Conservation (phyloP, 2,888 invertebrate species). For the Drosophila siamana region DNA sequence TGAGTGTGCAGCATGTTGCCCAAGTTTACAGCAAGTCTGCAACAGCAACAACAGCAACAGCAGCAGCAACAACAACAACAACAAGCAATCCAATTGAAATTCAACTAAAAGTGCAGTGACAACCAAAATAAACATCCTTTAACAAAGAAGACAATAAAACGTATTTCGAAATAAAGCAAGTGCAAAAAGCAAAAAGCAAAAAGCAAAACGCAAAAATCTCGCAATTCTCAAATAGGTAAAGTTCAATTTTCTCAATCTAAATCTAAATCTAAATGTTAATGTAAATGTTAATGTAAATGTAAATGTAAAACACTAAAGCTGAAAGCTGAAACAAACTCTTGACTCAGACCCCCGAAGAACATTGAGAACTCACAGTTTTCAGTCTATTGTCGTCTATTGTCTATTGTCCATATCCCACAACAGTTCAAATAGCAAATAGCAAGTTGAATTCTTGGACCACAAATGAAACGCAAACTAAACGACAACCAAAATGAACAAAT, state of each 20-base stretch:
- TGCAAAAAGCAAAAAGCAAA: slow-evolving; percentile 15
- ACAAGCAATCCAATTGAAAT: slow-evolving; percentile 21
- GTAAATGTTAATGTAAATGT: slow-evolving; percentile 1
- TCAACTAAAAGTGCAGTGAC: slow-evolving; percentile 20
- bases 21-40: slow-evolving; percentile 26
- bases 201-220: slow-evolving; percentile 38
- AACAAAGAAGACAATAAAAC: slow-evolving; percentile 13
- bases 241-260: slow-evolving; percentile 69
- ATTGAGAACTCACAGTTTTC: no score
- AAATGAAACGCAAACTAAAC: background rate
- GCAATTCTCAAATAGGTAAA: slow-evolving; percentile 71
- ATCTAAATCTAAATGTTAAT: slow-evolving; percentile 37
- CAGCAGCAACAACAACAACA: slow-evolving; percentile 19
- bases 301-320: slow-evolving; percentile 16
- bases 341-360: slow-evolving; percentile 17
- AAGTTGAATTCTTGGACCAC: slow-evolving; percentile 1
- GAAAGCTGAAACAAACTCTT: slow-evolving; percentile 21
- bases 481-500: slow-evolving; percentile 22
- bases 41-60: slow-evolving; percentile 33
- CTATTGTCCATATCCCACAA: background rate
- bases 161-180: slow-evolving; percentile 10
- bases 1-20: slow-evolving; percentile 45
- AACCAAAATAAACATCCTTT: background rate
- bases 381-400: background rate
- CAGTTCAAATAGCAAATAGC: background rate